A percentile compares a stretch with the other conserved stretches of the same genome.
Evolutionary conservation across 1,140 invertebrate species (phyloP).

Genomic region (Lutraria rhynchaena): DNA sequence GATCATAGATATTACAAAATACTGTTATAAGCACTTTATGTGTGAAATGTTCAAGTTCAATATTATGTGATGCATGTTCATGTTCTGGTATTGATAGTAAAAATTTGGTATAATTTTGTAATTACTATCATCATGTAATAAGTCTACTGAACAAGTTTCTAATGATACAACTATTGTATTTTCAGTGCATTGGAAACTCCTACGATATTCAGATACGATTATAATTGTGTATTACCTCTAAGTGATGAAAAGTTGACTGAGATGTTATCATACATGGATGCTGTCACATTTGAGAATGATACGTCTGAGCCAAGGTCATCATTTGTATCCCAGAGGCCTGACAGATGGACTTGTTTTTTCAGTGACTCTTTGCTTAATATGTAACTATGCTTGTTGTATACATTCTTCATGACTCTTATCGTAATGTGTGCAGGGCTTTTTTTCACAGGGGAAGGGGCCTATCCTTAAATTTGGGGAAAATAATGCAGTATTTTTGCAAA

Average conservation of each 20-base stretch:
- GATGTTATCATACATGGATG: slow-evolving; percentile 63
- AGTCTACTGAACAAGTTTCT: no score
- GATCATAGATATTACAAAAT: no score
- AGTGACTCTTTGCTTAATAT: slow-evolving; percentile 50
- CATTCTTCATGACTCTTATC: not conserved
- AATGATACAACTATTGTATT: no score
- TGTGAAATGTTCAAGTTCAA: no score
- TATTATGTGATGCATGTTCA: no score
- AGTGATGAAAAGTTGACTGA: slow-evolving; percentile 40
- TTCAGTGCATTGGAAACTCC: slow-evolving; percentile 52
- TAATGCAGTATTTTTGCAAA: not conserved
- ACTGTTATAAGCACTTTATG: no score
- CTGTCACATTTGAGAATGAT: slow-evolving; percentile 59
- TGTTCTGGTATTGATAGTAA: no score
- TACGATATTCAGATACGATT: slow-evolving; percentile 59
- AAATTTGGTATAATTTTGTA: no score
- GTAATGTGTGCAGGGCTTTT: no score
- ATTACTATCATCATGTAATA: no score
- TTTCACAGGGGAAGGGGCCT: not conserved
- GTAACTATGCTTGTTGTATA: slow-evolving; percentile 47
- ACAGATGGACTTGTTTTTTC: slow-evolving; percentile 62
- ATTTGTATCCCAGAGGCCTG: slow-evolving; percentile 51
- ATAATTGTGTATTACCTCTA: slow-evolving; percentile 64
- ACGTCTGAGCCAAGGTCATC: slow-evolving; percentile 48
- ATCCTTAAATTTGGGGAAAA: not conserved